These are phyloP conservation scores for Indri indri DNA, from an alignment of 2,113 vertebrate species.

Conservation along the genomic window DNA sequence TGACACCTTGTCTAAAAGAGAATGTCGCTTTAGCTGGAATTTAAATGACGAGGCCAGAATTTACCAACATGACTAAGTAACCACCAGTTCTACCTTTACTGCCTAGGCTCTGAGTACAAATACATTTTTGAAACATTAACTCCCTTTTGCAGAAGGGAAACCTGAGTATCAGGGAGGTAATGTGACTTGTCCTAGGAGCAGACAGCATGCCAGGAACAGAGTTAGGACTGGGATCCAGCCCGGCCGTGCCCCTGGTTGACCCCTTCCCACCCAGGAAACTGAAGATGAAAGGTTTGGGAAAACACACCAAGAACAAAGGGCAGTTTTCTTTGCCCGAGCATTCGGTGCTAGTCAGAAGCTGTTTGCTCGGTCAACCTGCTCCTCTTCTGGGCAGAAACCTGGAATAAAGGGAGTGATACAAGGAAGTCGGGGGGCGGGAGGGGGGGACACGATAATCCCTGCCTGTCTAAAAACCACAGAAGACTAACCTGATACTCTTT, in stretches of 20 bases:
- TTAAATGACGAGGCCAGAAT: background rate
- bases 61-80: background rate
- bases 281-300: slow-evolving; percentile 24
- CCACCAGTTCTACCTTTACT: background rate
- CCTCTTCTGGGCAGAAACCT: background rate
- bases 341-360: slow-evolving; percentile 60
- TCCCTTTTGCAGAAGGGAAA: background rate
- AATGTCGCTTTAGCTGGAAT: background rate
- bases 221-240: background rate
- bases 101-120: background rate
- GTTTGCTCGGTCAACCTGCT: background rate
- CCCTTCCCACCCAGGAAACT: background rate
- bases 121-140: background rate
- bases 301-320: slow-evolving; percentile 48
- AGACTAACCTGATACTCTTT: slow-evolving; percentile 51
- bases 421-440: background rate
- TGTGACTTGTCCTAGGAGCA: background rate
- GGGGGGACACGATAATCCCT: background rate
- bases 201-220: background rate
- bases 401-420: background rate
- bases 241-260: background rate
- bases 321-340: background rate
- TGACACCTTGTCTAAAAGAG: background rate
- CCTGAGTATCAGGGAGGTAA: background rate
- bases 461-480: background rate